Evolutionary conservation across 1,140 invertebrate genomes (phyloP), one percentile per base, ranked within the genome.

Genomic region (Hycleus phaleratus): DNA sequence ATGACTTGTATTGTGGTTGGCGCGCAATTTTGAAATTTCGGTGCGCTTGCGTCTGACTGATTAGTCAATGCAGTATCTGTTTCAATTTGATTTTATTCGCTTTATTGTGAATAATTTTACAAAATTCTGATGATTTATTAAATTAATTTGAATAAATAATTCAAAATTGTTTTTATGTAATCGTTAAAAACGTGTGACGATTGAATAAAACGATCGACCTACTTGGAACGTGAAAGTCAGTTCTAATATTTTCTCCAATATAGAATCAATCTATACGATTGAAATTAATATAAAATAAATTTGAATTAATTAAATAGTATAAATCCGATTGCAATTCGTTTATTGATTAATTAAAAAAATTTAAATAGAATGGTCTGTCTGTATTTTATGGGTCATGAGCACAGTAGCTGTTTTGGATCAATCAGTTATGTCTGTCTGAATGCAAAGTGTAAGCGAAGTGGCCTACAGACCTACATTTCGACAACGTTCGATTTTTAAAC

Each of bases 391-490:
- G 40, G 40, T 57, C 53, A 67, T 67, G 64, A 59, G 46, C 38
- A 42, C 53, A 61, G 71, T 67, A 50, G 58, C 60, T 69, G 58
- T 62, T 62, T 73, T 75, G 73, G 74, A 62, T 68, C 32, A 55
- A 60, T 52, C 66, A 63, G 68, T 74, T 67, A 69, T 73, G 73
- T 71, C 71, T 73, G 71, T 68, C 69, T 70, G 66, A 68, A 77
- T 80, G 78, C 75, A 79, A 80, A 80, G 79, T 81, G 79, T 80
- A 81, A 82, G 80, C 81, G 77, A 79, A 81, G 80, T 82, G 81
- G 79, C 81, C 81, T 82, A 82, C 76, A 82, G 81, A 83, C 81
- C 81, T 82, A 82, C 79, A 82, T 82, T 82, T 81, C 74, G 44
- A 73, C 73, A 76, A 75, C 77, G 77, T 78, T 76, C 73, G 71